phyloP scores from a whole-genome alignment of 2,797 vertebrate species.

The Paedocypris micromegethes region DNA sequence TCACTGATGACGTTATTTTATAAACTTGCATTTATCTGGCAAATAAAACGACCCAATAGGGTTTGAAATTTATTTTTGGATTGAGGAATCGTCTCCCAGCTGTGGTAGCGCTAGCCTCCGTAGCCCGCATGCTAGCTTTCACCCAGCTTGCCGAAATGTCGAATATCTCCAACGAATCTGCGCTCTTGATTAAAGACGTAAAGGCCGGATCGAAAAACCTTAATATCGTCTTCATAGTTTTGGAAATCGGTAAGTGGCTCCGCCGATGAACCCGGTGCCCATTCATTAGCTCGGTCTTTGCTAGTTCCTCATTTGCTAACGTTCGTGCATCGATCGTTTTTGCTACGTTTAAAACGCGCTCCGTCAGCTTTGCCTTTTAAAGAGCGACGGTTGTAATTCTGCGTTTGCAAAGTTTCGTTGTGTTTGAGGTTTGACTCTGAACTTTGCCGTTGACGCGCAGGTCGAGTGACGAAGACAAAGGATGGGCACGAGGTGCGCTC shows the following conservation, averaged over 20 bases:
- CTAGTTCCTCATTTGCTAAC: slow-evolving; percentile 16
- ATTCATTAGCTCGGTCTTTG: slow-evolving; percentile 10
- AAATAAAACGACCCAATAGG: slow-evolving; percentile 10
- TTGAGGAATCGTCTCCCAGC: neutral
- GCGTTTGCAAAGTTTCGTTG: slow-evolving; percentile 17
- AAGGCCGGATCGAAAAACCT: slow-evolving; percentile 95
- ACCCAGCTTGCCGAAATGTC: slow-evolving; percentile 59
- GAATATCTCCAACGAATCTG: slow-evolving; percentile 74
- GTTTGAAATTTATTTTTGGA: slow-evolving; percentile 5
- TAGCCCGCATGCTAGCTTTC: slow-evolving; percentile 39
- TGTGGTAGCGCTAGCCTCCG: slow-evolving; percentile 11
- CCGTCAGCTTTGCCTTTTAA: neutral
- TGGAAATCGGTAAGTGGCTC: slow-evolving; percentile 94
- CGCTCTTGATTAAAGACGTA: slow-evolving; percentile 91
- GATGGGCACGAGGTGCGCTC: slow-evolving; percentile 96
- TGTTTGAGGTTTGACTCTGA: slow-evolving; percentile 3
- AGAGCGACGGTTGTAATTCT: neutral
- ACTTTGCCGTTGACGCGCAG: slow-evolving; percentile 56
- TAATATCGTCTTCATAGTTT: slow-evolving; percentile 98
- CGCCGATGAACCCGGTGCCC: slow-evolving; percentile 17
- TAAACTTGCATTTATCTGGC: slow-evolving; percentile 19
- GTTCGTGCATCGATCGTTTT: neutral
- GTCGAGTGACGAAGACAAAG: slow-evolving; percentile 97
- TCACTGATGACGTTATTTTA: neutral
- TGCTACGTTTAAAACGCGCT: neutral